Evolutionary conservation across 1,140 invertebrate genomes (phyloP), one percentile per base, ranked within the genome.

Genomic region (Drosophila lini): DNA sequence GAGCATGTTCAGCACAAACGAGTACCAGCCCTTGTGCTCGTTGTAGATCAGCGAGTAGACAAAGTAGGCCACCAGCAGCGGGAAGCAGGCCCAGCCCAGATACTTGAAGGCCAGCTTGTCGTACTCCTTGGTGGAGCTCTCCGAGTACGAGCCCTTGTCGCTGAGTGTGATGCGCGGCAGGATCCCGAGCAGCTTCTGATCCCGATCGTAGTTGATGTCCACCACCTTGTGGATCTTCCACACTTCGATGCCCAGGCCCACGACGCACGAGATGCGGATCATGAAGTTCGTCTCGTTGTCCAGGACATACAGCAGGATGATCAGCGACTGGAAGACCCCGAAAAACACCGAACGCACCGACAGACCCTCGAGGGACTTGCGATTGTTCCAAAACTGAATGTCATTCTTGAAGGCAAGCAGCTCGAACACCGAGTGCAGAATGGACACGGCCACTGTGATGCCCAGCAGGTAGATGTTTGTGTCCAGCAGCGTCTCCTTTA

Each of bases 321-420:
- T 96, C 2, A 98, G 90, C 0, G 98, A 98, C 92, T 99, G 98
- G 92, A 99, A 99, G 0, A 99, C 98, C 89, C 98, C 98, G 93
- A 99, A 99, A 92, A 99, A 99, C n/a, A 99, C 98, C 1, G 98
- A 99, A 69, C 98, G 95, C 10, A 99, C 98, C 0, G 98, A 99
- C 8, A 99, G 93, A 45, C 99, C 99, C 94, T 99, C 99, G 32
- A 99, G 93, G 6, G 98, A 98, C 92, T 99, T 98, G 40, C 98
- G 94, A 86, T 99, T 98, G 73, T 98, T 98, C 99, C 99, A 99
- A 92, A 99, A 99, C 93, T 99, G 99, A 90, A 99, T 99, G 93
- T 99, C 98, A 94, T 99, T 99, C 94, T 99, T 99, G 93, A 99
- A 99, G 56, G 99, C 99, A 34, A 99, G 94, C 81, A 99, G 95